These are phyloP conservation scores for Hedya salicella DNA, from an alignment of 2,888 invertebrate genomes.

Conservation along the genomic window DNA sequence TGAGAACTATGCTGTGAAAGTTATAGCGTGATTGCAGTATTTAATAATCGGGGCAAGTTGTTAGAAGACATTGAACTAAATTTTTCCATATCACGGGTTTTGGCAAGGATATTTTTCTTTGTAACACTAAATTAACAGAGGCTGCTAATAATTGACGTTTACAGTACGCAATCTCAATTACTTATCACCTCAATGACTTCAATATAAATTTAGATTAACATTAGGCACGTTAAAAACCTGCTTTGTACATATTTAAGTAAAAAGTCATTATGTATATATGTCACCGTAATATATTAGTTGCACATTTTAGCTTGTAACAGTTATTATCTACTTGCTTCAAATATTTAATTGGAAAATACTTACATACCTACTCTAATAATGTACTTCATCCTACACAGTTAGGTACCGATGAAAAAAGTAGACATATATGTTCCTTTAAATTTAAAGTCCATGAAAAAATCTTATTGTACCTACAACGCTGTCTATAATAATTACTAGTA, in stretches of 20 bases:
- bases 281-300: no score
- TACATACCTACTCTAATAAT: no score
- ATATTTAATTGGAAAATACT: no score
- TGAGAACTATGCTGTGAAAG: slow-evolving; percentile 15
- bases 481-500: no score
- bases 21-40: slow-evolving; percentile 12
- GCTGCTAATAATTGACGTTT: slow-evolving; percentile 7
- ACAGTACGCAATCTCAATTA: no score
- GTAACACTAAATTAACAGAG: not conserved
- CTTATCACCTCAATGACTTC: slow-evolving; percentile 17
- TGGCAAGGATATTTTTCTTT: not conserved
- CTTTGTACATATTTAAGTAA: slow-evolving; percentile 14
- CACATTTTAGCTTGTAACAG: no score
- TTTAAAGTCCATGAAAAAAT: not conserved
- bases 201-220: slow-evolving; percentile 14
- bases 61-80: not conserved
- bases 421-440: no score
- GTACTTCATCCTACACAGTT: no score
- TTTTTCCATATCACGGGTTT: not conserved
- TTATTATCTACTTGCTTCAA: no score
- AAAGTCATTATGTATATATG: slow-evolving; percentile 6
- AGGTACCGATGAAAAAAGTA: no score
- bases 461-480: no score
- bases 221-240: not conserved
- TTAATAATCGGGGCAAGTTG: not conserved